phyloP scores from a whole-genome alignment of 2,797 vertebrate species.

The Alcedo quadribrachys region DNA sequence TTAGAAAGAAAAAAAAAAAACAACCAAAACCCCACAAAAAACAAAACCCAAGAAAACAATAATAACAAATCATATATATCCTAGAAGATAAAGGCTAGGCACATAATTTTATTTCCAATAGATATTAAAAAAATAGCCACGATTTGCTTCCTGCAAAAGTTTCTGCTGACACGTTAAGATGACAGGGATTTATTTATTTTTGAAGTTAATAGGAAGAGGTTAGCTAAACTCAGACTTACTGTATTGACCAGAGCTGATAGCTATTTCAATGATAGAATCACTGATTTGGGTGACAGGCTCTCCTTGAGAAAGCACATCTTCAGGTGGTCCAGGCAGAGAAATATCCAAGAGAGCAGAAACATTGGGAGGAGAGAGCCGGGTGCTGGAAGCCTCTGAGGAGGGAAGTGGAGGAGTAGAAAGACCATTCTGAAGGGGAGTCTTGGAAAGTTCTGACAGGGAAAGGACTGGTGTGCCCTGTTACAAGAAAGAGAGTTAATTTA shows the following conservation, averaged over 20 bases:
- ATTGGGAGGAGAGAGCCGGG: constrained; percentile 91
- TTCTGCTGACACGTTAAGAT: background rate
- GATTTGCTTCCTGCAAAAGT: background rate
- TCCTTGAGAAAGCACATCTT: constrained; percentile 92
- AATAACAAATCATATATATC: background rate
- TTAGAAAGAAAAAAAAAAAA: background rate
- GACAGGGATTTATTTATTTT: background rate
- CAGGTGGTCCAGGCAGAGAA: constrained; percentile 95
- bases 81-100: background rate
- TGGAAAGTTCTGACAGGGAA: constrained; percentile 75
- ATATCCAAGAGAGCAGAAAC: constrained; percentile 96
- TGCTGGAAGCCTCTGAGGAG: constrained; percentile 78
- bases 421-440: constrained; percentile 84
- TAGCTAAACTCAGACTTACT: constrained; percentile 73
- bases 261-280: constrained; percentile 98
- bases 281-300: constrained; percentile 94
- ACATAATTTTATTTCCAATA: background rate
- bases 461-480: constrained; percentile 74
- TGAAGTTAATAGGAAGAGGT: background rate
- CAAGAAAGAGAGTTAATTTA: background rate
- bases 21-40: background rate
- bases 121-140: background rate
- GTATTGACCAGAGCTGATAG: constrained; percentile 96
- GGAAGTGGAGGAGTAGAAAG: constrained; percentile 82
- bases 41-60: background rate